A percentile compares a stretch with the other conserved stretches of the same genome.
Evolutionary conservation across 2,888 invertebrate genomes (phyloP).

Genomic region (Aelia acuminata): DNA sequence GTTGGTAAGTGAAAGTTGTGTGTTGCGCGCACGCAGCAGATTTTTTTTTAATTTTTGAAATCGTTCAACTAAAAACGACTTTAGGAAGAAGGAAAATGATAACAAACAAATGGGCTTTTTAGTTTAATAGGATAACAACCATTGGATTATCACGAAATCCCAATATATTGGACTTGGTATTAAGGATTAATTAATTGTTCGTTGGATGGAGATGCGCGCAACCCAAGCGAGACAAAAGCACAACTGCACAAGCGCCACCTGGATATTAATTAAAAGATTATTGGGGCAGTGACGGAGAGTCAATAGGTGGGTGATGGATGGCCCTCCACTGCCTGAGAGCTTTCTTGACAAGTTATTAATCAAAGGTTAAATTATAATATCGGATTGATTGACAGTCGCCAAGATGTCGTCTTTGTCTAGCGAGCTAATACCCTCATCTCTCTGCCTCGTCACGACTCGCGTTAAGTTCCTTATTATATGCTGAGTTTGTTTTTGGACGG

Average conservation of each 20-base stretch:
- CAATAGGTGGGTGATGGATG: constrained; percentile 43
- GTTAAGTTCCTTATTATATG: not conserved
- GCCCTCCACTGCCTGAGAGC: constrained; percentile 8
- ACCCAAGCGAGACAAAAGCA: not conserved
- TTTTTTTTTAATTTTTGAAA: too few relatives aligned
- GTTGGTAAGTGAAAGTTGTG: too few relatives aligned
- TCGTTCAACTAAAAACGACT: too few relatives aligned
- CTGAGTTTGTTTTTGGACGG: not conserved
- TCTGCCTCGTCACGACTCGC: not conserved
- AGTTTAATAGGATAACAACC: too few relatives aligned
- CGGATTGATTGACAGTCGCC: constrained; percentile 30
- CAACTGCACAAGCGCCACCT: constrained; percentile 24
- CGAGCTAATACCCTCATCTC: constrained; percentile 9
- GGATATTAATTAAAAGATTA: constrained; percentile 49
- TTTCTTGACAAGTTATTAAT: constrained; percentile 35
- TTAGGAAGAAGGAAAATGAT: too few relatives aligned
- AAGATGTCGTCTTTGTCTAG: constrained; percentile 32
- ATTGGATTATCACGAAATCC: too few relatives aligned
- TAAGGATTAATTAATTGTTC: not conserved
- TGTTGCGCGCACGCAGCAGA: too few relatives aligned
- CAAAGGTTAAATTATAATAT: constrained; percentile 46
- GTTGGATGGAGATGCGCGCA: not conserved
- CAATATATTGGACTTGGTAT: too few relatives aligned
- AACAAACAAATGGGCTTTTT: too few relatives aligned
- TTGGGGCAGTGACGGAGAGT: constrained; percentile 41